Evolutionary conservation across 1,140 invertebrate species (phyloP).

Genomic region (Whitmania pigra): DNA sequence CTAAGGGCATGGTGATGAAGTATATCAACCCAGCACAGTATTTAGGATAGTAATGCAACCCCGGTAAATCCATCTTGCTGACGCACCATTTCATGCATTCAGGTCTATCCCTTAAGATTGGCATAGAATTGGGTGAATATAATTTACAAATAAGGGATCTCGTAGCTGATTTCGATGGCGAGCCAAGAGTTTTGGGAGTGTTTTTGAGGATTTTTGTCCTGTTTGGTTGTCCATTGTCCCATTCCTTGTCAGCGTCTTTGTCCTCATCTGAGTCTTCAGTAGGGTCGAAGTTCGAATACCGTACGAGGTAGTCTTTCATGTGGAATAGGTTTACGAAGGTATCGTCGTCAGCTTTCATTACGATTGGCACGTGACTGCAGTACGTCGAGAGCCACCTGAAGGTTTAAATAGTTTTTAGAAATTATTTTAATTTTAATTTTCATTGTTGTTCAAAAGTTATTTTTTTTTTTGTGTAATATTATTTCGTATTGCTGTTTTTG

Average conservation of each 20-base stretch:
- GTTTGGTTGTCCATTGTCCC: neutral
- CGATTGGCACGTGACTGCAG: slow-evolving; percentile 46
- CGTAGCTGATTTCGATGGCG: no score
- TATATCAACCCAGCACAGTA: slow-evolving; percentile 44
- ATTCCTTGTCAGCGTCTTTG: neutral
- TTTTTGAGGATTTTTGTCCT: no score
- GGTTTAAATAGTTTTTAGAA: no score
- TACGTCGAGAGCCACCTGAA: slow-evolving; percentile 54
- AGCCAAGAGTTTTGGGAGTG: no score
- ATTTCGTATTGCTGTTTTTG: no score
- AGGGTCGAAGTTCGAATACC: neutral
- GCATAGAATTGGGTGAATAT: no score
- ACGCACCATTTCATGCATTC: slow-evolving; percentile 40
- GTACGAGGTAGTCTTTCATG: slow-evolving; percentile 14
- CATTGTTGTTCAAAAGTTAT: no score
- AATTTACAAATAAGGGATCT: no score
- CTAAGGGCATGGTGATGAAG: slow-evolving; percentile 38
- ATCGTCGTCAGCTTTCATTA: slow-evolving; percentile 48
- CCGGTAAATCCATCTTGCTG: slow-evolving; percentile 36
- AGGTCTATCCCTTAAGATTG: slow-evolving; percentile 12
- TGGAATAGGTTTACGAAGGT: slow-evolving; percentile 45
- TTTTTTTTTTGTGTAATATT: no score
- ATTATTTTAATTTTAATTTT: no score
- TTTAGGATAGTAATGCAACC: slow-evolving; percentile 36
- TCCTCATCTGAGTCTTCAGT: neutral